These are phyloP conservation scores for Heliothis subflexa DNA, from an alignment of 1,140 invertebrate species.

Conservation along the genomic window DNA sequence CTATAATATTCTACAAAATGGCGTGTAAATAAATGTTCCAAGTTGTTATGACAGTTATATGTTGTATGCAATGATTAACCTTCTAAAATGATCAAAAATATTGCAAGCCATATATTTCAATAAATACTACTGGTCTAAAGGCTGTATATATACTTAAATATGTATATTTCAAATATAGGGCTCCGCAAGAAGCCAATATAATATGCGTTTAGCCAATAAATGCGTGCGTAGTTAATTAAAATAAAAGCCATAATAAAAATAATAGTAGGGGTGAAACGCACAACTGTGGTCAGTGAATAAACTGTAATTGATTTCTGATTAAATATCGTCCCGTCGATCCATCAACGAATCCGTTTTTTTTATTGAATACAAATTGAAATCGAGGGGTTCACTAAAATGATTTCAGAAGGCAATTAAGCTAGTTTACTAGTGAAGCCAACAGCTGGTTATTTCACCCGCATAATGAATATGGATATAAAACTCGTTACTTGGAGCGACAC, in stretches of 20 bases:
- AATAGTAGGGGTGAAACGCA: conserved; percentile 49
- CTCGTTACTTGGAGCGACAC: conserved; percentile 19
- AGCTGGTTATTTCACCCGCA: conserved; percentile 39
- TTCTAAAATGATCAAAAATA: neutral
- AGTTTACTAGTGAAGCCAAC: neutral
- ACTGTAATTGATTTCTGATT: conserved; percentile 14
- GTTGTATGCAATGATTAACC: too few relatives aligned
- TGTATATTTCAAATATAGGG: neutral
- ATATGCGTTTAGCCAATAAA: conserved; percentile 56
- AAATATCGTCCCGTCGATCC: neutral
- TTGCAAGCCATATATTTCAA: conserved; percentile 34
- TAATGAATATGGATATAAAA: conserved; percentile 42
- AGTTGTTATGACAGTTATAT: neutral
- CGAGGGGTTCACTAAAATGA: conserved; percentile 10
- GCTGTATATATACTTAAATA: conserved; percentile 49
- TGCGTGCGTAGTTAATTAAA: conserved; percentile 63
- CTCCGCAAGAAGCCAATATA: conserved; percentile 44
- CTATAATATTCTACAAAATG: too few relatives aligned
- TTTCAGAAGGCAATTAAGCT: neutral
- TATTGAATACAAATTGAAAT: conserved; percentile 10
- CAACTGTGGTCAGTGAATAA: conserved; percentile 17
- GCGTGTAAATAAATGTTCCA: neutral
- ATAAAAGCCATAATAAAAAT: conserved; percentile 63
- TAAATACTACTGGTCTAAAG: conserved; percentile 55
- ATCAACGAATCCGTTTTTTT: conserved; percentile 5